Evolutionary conservation across 2,888 invertebrate genomes (phyloP), one percentile per base, ranked within the genome.

Genomic region (Trissoscelio sp.): DNA sequence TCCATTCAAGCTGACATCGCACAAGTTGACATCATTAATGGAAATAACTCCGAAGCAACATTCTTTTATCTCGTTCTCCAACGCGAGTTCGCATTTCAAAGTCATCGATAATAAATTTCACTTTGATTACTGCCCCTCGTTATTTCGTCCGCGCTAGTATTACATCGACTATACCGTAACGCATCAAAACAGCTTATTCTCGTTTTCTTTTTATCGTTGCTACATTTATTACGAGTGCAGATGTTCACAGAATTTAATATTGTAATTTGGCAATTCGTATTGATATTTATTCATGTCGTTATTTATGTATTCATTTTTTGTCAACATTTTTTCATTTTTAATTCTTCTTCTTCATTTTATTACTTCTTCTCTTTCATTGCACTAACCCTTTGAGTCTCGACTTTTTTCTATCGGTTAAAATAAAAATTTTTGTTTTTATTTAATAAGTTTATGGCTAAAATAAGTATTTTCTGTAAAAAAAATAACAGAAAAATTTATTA

Each of bases 11-110:
- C 28, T 51, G 69, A 62, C 55, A 37, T 44, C 57, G 31, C 58
- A 53, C 48, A 37, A 69, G 57, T 70, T 70, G 57, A 77, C 70
- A 66, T 78, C 70, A 64, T 78, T 78, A 78, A 78, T 55, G 70
- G 57, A 78, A 70, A 70, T 78, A 78, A 62, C 70, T 78, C 11
- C 39, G 55, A n/a, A 39, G 70, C 74, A 62, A 62, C 64, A 70
- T 78, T 70, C 62, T 78, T 78, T 70, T 44, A 62, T 62, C 60
- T 22, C 24, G 51, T 57, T 60, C 42, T 53, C 18, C 34, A 69
- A 53, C 53, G 12, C 66, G 48, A 66, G 48, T 51, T 69, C 69
- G 55, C 67, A 53, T 69, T 69, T 69, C 53, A 77, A 53, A 67
- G 62, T 62, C 55, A 57, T 62, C 34, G 62, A 78, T 69, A 46